phyloP scores from a whole-genome alignment of 2,113 vertebrate species.

The Elanus axillaris region DNA sequence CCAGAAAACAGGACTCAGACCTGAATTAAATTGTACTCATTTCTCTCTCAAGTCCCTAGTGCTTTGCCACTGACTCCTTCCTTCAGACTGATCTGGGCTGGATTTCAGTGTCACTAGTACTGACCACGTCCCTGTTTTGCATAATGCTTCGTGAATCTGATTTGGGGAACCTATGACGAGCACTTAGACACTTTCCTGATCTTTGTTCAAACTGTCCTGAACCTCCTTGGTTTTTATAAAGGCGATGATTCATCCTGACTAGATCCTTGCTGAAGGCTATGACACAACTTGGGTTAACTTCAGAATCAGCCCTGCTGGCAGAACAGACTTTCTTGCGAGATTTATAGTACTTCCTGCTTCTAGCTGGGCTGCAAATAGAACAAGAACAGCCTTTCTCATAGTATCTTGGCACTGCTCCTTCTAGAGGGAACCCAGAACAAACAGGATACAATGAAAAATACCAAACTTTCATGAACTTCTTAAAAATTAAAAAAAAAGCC shows the following conservation, averaged over 20 bases:
- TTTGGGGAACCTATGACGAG: not conserved
- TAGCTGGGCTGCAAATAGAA: conserved; percentile 28
- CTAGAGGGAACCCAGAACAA: conserved; percentile 37
- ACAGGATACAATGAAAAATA: conserved; percentile 50
- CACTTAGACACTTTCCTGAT: not conserved
- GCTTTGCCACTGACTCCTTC: not conserved
- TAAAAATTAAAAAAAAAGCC: not conserved
- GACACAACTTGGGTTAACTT: conserved; percentile 47
- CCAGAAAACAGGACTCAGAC: not conserved
- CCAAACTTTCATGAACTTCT: not conserved
- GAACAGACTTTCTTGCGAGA: conserved; percentile 36
- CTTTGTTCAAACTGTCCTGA: not conserved
- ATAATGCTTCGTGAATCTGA: not conserved
- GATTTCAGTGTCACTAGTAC: not conserved
- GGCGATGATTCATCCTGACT: not conserved
- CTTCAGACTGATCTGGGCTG: not conserved
- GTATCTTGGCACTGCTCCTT: conserved; percentile 36
- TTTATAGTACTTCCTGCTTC: conserved; percentile 58
- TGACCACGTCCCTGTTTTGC: not conserved
- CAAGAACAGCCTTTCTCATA: conserved; percentile 57
- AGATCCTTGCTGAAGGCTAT: not conserved
- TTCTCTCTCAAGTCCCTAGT: not conserved
- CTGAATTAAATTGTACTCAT: not conserved
- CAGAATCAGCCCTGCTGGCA: conserved; percentile 31
- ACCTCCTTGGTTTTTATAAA: conserved; percentile 9